Evolutionary conservation across 2,888 invertebrate genomes (phyloP), one percentile per base, ranked within the genome.

Genomic region (Helicoverpa assulta): DNA sequence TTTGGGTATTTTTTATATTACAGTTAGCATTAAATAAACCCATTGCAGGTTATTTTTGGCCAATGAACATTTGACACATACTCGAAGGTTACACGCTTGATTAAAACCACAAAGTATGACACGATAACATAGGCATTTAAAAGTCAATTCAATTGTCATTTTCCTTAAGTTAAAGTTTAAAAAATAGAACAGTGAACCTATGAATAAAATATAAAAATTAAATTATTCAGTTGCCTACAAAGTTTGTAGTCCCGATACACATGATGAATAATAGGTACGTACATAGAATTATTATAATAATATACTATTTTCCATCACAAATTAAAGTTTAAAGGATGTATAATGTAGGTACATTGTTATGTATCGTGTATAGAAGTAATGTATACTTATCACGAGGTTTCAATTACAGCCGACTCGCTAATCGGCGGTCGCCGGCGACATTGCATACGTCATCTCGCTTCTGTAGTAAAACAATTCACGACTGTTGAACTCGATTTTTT

Each of bases 361-460:
- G 64, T 76, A 21, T 73, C 56, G 58, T 80, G 60, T 84, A 67
- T 82, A 75, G 57, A 73, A 83, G 80, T 83, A 84, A 86, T 84
- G 84, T 90, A 88, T 87, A 83, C 74, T 85, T 91, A 93, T 94
- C 94, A 94, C 94, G 94, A 86, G 94, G 92, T 93, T 94, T 91
- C 94, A 94, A 95, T 95, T 95, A 94, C 92, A 84, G 82, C 72
- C 52, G 77, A 76, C 86, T 85, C 88, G 94, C 93, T 94, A 95
- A 94, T 93, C 87, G 87, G 84, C 76, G 73, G 33, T 33, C 33
- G 71, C 65, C 78, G 80, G 78, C 80, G 84, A 71, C 74, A 67
- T 58, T 54, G n/a, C 26, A 73, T 83, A 82, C 89, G 88, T 89
- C 89, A 89, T 74, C 61, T 60, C 57, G 69, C 61, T 71, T 62